phyloP scores from a whole-genome alignment of 2,113 vertebrate genomes.

The Pan paniscus region DNA sequence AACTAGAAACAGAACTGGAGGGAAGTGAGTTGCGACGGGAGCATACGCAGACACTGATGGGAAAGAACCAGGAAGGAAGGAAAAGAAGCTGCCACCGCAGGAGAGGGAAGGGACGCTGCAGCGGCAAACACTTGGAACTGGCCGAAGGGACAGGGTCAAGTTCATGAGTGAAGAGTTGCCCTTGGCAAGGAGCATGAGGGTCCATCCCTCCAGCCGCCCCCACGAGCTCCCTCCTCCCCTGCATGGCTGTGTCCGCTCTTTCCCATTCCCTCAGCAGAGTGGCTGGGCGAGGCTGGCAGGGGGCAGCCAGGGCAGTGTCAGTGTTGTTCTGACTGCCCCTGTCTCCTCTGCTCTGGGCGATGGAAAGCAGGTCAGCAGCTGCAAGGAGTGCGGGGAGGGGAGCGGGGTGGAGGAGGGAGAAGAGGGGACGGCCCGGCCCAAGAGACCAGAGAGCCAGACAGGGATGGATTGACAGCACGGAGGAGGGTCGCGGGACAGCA shows the following conservation, averaged over 20 bases:
- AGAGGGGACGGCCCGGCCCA: too few species aligned
- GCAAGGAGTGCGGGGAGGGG: accelerated
- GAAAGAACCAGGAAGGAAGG: background rate
- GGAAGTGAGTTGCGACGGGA: background rate
- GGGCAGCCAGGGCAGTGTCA: too few species aligned
- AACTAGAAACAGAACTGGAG: background rate
- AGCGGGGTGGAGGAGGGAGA: too few species aligned
- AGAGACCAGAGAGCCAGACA: background rate
- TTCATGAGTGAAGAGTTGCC: background rate
- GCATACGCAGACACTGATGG: background rate
- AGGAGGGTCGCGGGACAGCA: background rate
- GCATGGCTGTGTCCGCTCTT: background rate
- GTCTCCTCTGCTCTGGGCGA: background rate
- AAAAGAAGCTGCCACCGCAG: accelerated
- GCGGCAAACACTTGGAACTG: accelerated
- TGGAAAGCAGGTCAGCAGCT: background rate
- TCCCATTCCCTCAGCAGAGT: too few species aligned
- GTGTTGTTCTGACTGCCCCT: background rate
- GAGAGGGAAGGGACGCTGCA: background rate
- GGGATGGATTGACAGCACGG: accelerated
- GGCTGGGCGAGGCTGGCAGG: background rate
- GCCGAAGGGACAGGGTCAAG: background rate
- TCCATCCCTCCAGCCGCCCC: background rate
- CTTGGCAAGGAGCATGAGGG: background rate
- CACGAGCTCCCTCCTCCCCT: too few species aligned